Evolutionary conservation across 2,888 invertebrate species (phyloP).

Genomic region (Dryadula phaetusa): DNA sequence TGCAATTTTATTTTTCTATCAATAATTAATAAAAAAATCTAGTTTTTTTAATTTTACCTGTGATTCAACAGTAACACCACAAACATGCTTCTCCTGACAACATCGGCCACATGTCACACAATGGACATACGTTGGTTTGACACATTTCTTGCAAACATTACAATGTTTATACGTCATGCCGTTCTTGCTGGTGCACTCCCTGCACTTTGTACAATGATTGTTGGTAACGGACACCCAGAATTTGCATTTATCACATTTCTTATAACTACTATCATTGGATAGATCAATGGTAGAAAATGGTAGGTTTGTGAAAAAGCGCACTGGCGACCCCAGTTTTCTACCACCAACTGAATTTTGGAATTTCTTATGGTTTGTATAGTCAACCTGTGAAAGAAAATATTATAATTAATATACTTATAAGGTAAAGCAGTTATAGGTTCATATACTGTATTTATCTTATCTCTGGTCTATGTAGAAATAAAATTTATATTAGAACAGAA

Average conservation of each 20-base stretch:
- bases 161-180: slow-evolving; percentile 92
- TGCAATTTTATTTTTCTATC: too few relatives aligned
- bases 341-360: slow-evolving; percentile 87
- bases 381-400: slow-evolving; percentile 82
- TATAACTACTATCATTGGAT: slow-evolving; percentile 87
- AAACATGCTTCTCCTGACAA: slow-evolving; percentile 68
- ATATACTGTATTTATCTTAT: neutral
- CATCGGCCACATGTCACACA: slow-evolving; percentile 90
- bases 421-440: neutral
- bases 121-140: slow-evolving; percentile 93
- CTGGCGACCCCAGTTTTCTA: slow-evolving; percentile 91
- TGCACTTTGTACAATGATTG: slow-evolving; percentile 73
- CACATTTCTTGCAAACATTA: slow-evolving; percentile 89
- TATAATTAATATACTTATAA: neutral
- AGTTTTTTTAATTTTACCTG: slow-evolving; percentile 71
- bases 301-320: slow-evolving; percentile 94
- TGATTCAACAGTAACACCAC: slow-evolving; percentile 66
- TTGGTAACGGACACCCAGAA: slow-evolving; percentile 84
- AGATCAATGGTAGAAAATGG: slow-evolving; percentile 77
- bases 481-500: too few relatives aligned
- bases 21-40: too few relatives aligned
- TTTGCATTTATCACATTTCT: slow-evolving; percentile 89
- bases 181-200: slow-evolving; percentile 78
- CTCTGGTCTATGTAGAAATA: too few relatives aligned
- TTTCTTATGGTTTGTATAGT: slow-evolving; percentile 91